These are phyloP conservation scores for Myotis brandtii DNA, from an alignment of 2,113 vertebrate species.

Conservation along the genomic window DNA sequence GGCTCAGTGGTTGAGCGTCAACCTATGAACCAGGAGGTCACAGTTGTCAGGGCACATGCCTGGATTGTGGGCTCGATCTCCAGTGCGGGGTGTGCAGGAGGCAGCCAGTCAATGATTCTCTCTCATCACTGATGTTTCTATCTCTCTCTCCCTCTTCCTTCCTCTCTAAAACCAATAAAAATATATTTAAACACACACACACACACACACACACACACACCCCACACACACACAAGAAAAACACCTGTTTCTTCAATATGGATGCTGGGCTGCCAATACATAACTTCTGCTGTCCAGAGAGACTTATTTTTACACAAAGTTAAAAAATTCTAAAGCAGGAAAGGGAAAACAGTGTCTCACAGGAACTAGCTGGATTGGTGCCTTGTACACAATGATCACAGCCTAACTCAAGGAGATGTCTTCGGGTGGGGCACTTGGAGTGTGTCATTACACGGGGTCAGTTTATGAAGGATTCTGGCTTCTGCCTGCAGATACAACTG, in stretches of 20 bases:
- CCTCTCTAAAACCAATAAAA: too few relatives aligned
- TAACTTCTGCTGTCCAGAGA: neutral
- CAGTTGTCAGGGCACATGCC: too few relatives aligned
- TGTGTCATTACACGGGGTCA: neutral
- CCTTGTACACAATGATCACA: neutral
- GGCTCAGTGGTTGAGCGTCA: too few relatives aligned
- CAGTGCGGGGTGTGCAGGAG: too few relatives aligned
- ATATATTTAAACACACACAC: too few relatives aligned
- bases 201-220: too few relatives aligned
- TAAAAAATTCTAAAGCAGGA: neutral
- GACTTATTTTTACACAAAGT: conserved; percentile 5
- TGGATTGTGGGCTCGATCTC: too few relatives aligned
- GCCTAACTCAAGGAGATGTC: neutral
- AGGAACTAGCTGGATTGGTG: neutral
- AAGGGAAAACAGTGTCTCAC: neutral
- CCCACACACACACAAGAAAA: neutral
- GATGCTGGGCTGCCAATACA: neutral
- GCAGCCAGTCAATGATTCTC: too few relatives aligned
- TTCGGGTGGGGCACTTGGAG: neutral
- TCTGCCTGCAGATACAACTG: neutral
- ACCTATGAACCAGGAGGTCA: too few relatives aligned
- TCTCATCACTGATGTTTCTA: too few relatives aligned
- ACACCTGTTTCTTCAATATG: neutral
- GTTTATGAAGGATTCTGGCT: neutral
- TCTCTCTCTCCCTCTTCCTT: too few relatives aligned